A percentile compares a stretch with the other conserved stretches of the same genome.
phyloP scores from a whole-genome alignment of 23 tunicate species.

The Trididemnum miniatum region DNA sequence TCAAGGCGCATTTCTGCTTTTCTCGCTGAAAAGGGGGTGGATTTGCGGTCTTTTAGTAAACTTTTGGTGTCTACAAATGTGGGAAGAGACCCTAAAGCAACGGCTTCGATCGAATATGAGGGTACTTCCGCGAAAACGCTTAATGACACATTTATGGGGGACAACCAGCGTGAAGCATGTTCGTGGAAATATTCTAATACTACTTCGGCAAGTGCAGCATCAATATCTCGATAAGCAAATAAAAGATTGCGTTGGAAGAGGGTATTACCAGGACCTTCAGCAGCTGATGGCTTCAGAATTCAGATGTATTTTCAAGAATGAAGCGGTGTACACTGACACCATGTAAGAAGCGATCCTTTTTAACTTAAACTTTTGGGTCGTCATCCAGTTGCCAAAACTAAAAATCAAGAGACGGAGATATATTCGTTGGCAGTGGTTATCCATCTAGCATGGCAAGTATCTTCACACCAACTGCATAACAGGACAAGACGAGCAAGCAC shows the following conservation, averaged over 20 bases:
- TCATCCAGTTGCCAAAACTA: neutral
- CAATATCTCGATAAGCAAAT: neutral
- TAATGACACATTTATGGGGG: neutral
- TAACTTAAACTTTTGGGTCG: neutral
- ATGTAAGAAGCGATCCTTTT: neutral
- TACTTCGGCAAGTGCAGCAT: neutral
- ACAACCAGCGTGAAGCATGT: neutral
- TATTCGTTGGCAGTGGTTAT: neutral
- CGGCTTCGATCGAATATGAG: neutral
- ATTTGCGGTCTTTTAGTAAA: neutral
- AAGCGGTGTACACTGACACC: neutral
- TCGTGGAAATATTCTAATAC: neutral
- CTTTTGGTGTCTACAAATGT: neutral
- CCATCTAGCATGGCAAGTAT: conserved; percentile 5
- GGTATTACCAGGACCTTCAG: neutral
- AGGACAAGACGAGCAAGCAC: neutral
- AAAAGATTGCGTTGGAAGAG: neutral
- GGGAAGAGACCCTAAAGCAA: neutral
- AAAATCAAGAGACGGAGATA: neutral
- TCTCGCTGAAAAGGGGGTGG: neutral
- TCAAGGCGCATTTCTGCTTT: neutral
- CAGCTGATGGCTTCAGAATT: neutral
- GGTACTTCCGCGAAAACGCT: neutral
- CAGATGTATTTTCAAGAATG: neutral
- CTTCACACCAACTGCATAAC: neutral